phyloP scores from a whole-genome alignment of 1,140 invertebrate species.

The Chironomus tepperi region DNA sequence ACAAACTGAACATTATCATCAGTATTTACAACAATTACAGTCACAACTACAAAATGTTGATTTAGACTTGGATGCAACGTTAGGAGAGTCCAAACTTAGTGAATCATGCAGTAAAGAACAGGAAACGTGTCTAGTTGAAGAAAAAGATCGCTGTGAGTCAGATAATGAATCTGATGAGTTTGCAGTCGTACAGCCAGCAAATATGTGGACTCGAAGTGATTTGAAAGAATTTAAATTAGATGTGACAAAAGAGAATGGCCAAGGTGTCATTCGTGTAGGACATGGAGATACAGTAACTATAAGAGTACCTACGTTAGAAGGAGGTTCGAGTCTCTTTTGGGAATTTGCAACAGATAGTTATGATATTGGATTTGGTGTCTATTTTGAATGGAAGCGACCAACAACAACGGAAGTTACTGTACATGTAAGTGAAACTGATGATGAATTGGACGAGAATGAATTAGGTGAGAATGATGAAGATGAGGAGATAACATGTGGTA shows the following conservation, averaged over 20 bases:
- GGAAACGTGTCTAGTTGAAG: slow-evolving; percentile 29
- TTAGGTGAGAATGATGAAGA: slow-evolving; percentile 58
- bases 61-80: slow-evolving; percentile 10
- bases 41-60: slow-evolving; percentile 39
- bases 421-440: slow-evolving; percentile 85
- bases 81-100: slow-evolving; percentile 28
- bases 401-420: slow-evolving; percentile 75
- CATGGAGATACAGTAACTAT: slow-evolving; percentile 98
- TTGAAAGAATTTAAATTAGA: slow-evolving; percentile 87
- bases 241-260: slow-evolving; percentile 78
- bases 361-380: slow-evolving; percentile 97
- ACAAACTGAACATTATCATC: slow-evolving; percentile 96
- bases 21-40: slow-evolving; percentile 87
- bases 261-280: slow-evolving; percentile 86
- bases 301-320: slow-evolving; percentile 91
- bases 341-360: slow-evolving; percentile 98
- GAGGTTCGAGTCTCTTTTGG: slow-evolving; percentile 95
- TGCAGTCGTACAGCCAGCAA: slow-evolving; percentile 63
- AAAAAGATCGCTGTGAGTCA: slow-evolving; percentile 24
- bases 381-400: slow-evolving; percentile 94
- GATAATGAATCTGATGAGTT: slow-evolving; percentile 41
- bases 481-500: slow-evolving; percentile 44
- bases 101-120: slow-evolving; percentile 28
- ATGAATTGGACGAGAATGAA: slow-evolving; percentile 46
- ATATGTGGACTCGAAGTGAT: slow-evolving; percentile 91